Conservation (phyloP, 2,797 vertebrate species). For the Danio kyathit region DNA sequence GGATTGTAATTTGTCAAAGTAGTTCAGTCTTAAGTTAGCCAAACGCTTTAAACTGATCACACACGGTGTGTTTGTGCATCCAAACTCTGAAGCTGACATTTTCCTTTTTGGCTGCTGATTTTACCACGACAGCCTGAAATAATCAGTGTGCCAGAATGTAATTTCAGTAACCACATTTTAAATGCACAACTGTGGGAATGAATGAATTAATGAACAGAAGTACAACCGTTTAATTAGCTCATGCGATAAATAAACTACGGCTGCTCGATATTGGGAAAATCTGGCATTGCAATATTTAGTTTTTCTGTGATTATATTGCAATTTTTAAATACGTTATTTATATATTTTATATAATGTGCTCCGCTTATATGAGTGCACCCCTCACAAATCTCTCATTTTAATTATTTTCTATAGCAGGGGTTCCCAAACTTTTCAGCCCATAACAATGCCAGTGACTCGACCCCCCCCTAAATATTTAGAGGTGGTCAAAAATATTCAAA, state of each 20-base stretch:
- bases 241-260: neutral
- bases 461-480: too few relatives aligned
- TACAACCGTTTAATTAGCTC: neutral
- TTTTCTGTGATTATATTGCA: too few relatives aligned
- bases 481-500: too few relatives aligned
- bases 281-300: too few relatives aligned
- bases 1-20: conserved; percentile 30
- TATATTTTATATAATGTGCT: too few relatives aligned
- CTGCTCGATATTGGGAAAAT: too few relatives aligned
- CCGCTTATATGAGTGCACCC: too few relatives aligned
- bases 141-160: neutral
- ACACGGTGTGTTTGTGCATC: neutral
- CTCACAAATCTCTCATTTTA: too few relatives aligned
- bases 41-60: conserved; percentile 1
- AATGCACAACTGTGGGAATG: neutral
- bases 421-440: too few relatives aligned
- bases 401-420: too few relatives aligned
- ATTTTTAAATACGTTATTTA: too few relatives aligned
- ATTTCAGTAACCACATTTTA: neutral
- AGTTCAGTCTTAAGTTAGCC: conserved; percentile 10
- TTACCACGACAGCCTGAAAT: conserved; percentile 9
- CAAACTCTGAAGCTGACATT: conserved; percentile 2
- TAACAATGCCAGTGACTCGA: too few relatives aligned
- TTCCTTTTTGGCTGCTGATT: conserved; percentile 14
- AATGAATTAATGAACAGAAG: neutral